Percentiles rank a stretch among this genome's conserved stretches.
These are phyloP conservation scores for Athripsodes cinereus DNA, from an alignment of 2,888 invertebrate genomes.

Conservation along the genomic window DNA sequence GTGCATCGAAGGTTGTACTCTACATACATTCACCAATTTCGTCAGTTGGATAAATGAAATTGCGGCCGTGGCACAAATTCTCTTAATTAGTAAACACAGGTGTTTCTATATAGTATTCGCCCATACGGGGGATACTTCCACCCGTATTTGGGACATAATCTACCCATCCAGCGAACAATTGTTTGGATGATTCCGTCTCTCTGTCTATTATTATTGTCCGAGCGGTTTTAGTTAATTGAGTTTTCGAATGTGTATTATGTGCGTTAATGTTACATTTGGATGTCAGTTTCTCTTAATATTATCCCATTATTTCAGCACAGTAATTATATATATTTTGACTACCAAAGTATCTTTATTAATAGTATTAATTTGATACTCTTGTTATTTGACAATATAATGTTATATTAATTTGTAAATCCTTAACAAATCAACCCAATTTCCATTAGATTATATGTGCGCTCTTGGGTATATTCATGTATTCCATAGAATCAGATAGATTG, in stretches of 20 bases:
- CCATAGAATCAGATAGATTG: no score
- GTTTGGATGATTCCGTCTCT: conserved; percentile 9
- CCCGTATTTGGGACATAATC: conserved; percentile 9
- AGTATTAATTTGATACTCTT: not conserved
- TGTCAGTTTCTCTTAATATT: not conserved
- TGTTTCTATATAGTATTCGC: no score
- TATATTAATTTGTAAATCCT: no score
- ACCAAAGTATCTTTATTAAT: not conserved
- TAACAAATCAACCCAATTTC: no score
- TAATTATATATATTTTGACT: not conserved
- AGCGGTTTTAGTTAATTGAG: conserved; percentile 11
- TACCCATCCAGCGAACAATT: conserved; percentile 8
- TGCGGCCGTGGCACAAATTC: not conserved
- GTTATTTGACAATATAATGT: not conserved
- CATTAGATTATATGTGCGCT: no score
- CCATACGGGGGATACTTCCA: not conserved
- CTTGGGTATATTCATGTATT: no score
- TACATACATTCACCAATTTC: not conserved
- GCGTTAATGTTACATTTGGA: not conserved
- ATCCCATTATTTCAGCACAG: not conserved
- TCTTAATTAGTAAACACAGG: not conserved
- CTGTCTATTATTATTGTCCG: conserved; percentile 5
- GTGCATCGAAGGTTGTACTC: no score
- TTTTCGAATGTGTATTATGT: not conserved
- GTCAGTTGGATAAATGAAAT: not conserved